phyloP scores from a whole-genome alignment of 2,113 vertebrate genomes.

The Donacobius atricapilla region DNA sequence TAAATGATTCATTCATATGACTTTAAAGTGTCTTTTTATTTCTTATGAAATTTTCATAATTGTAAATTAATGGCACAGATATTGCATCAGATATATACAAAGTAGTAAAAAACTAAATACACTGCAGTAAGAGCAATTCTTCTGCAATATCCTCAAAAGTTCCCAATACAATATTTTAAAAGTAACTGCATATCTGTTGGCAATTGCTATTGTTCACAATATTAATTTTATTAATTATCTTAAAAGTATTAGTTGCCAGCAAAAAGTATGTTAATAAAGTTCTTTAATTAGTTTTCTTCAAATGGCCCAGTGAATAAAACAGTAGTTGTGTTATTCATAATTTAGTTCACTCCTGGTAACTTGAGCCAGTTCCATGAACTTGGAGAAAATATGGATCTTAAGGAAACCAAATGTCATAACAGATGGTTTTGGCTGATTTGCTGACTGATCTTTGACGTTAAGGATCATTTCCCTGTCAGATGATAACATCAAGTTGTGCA shows the following conservation, averaged over 20 bases:
- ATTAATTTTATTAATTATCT: background rate
- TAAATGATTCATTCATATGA: constrained; percentile 46
- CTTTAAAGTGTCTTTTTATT: constrained; percentile 24
- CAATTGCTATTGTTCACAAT: background rate
- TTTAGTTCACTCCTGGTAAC: background rate
- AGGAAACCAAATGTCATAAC: constrained; percentile 51
- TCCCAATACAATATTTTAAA: background rate
- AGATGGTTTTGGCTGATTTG: constrained; percentile 27
- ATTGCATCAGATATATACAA: constrained; percentile 37
- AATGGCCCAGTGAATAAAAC: background rate
- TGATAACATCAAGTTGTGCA: constrained; percentile 19
- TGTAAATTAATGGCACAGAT: constrained; percentile 25
- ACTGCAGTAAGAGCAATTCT: background rate
- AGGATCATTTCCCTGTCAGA: constrained; percentile 25
- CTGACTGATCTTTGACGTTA: constrained; percentile 24
- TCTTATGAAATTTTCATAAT: constrained; percentile 49
- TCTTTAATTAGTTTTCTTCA: background rate
- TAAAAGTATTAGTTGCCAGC: background rate
- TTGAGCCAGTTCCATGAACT: constrained; percentile 15
- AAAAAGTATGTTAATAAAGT: background rate
- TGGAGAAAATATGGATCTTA: background rate
- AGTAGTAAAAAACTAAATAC: background rate
- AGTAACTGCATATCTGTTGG: background rate
- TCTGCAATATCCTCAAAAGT: background rate
- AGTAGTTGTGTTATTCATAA: background rate